These are phyloP conservation scores for Tenthredo livida DNA, from an alignment of 2,888 invertebrate genomes.

Conservation along the genomic window DNA sequence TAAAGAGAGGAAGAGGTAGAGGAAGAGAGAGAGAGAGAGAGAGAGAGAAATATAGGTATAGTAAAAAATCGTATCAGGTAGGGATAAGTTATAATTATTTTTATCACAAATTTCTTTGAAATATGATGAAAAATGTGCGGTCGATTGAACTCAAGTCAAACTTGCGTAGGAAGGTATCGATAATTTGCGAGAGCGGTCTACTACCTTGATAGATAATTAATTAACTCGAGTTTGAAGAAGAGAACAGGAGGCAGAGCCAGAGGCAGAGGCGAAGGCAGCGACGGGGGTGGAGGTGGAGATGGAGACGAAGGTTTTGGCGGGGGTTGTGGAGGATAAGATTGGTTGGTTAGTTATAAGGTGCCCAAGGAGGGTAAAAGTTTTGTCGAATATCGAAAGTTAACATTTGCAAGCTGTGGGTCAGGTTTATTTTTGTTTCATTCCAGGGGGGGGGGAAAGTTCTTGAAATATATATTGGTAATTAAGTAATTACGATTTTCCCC, in stretches of 20 bases:
- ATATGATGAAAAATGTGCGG: constrained; percentile 31
- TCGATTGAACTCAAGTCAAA: constrained; percentile 41
- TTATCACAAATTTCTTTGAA: constrained; percentile 1
- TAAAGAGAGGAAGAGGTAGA: not conserved
- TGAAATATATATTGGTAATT: constrained; percentile 57
- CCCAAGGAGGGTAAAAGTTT: constrained; percentile 55
- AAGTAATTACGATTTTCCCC: constrained; percentile 55
- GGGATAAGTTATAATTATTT: constrained; percentile 10
- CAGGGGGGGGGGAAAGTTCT: not conserved
- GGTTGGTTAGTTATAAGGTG: constrained; percentile 36
- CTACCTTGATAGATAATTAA: constrained; percentile 62
- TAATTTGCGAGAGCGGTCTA: constrained; percentile 54
- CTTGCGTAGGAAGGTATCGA: constrained; percentile 31
- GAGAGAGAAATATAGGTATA: not conserved
- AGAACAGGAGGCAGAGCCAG: constrained; percentile 20
- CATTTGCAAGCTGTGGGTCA: constrained; percentile 27
- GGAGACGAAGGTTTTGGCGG: not conserved
- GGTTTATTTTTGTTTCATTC: not conserved
- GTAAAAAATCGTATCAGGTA: not conserved
- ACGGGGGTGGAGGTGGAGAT: not conserved
- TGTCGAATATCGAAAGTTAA: constrained; percentile 51
- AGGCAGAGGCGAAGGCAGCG: not conserved
- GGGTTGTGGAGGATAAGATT: constrained; percentile 24
- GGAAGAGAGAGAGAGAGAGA: not conserved
- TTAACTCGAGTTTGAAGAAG: constrained; percentile 58